Conservation (phyloP, 2,113 vertebrate genomes). For the Saguinus midas region DNA sequence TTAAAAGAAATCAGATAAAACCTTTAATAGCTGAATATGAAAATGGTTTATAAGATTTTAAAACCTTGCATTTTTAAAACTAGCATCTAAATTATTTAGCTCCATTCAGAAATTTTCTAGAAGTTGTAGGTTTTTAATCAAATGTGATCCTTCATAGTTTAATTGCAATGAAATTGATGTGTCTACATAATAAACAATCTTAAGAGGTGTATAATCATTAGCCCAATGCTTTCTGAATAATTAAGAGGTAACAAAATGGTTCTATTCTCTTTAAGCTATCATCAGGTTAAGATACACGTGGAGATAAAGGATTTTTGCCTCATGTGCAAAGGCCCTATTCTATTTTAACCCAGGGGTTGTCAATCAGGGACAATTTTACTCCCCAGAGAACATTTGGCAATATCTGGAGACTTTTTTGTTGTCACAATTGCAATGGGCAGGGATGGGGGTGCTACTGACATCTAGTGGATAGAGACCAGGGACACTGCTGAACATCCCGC, state of each 20-base stretch:
- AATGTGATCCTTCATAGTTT: background rate
- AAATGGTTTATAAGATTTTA: background rate
- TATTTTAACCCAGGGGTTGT: background rate
- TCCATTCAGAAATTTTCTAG: background rate
- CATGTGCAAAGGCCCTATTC: background rate
- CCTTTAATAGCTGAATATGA: background rate
- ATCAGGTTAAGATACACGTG: background rate
- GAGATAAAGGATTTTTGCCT: background rate
- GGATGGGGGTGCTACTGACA: background rate
- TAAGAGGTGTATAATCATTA: background rate
- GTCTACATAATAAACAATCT: background rate
- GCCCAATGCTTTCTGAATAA: background rate
- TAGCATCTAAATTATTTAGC: background rate
- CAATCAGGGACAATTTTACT: background rate
- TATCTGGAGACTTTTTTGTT: background rate
- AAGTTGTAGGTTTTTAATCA: constrained; percentile 25
- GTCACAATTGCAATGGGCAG: background rate
- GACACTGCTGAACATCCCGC: background rate
- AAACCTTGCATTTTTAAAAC: background rate
- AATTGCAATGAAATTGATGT: background rate
- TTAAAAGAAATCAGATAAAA: constrained; percentile 22
- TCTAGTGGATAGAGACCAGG: background rate
- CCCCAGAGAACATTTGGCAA: background rate
- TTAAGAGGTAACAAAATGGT: background rate
- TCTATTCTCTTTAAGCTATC: background rate